Evolutionary conservation across 1,140 invertebrate genomes (phyloP), one percentile per base, ranked within the genome.

Genomic region (Meteorus sp.): DNA sequence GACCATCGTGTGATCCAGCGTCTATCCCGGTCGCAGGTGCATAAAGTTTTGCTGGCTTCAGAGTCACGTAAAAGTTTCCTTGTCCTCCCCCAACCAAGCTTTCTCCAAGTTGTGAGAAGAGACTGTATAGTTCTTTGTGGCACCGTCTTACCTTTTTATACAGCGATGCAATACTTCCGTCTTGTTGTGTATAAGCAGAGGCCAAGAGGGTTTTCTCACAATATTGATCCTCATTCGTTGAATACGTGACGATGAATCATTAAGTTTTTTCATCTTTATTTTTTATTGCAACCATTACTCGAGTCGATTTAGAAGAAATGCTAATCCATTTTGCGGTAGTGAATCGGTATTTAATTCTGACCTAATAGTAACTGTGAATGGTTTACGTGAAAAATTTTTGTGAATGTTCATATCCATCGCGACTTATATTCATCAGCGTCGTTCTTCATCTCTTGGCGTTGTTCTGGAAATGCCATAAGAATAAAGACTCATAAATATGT

Each of bases 401-500:
- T 62, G 39, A 54, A 62, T 39, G 61, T 51, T 20, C 29, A 19
- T 8, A 25, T 19, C 23, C 54, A 56, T 53, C 29, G 41, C 52
- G 41, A 23, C 27, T 23, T 11, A 48, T 23, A 29, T 5, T 6
- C 15, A 41, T 6, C 9, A 23, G 17, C 45, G 20, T 48, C 27
- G 11, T 15, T 45, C 43, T 45, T 45, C 45, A 48, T 25, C 23
- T 54, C 20, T 52, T 57, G n/a, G 51, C 48, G 17, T 59, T 63
- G 19, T 51, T 25, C 25, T 9, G 15, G 39, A 61, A 52, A 59
- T 63, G 45, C 13, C 20, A 29, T 11, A 5, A 39, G 23, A 23
- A 50, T 33, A 13, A 54, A 13, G 41, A 44, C 37, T 59, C 29
- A 51, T 62, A 59, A 65, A 63, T 63, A 63, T 63, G 56, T 59